Evolutionary conservation across 2,888 invertebrate genomes (phyloP), one percentile per base, ranked within the genome.

Genomic region (Thumatha senex): DNA sequence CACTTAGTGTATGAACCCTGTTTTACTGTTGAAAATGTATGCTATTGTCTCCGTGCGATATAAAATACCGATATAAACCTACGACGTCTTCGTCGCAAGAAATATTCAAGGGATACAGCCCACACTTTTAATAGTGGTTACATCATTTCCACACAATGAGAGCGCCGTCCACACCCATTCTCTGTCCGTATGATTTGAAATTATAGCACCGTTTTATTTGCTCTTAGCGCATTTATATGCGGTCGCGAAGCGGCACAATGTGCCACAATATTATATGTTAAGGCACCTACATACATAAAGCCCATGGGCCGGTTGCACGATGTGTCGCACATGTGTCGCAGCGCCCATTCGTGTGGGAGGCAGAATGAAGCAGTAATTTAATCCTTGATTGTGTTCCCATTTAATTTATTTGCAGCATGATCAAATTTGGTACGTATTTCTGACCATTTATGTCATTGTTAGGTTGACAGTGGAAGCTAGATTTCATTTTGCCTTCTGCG

Each of bases 91-190:
- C 86, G 88, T 86, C 81, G 89, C 87, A 90, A 90, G 90, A 90
- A 90, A 90, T 90, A 89, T 90, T 89, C 89, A 90, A 86, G 89
- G 89, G 88, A 89, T 87, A 89, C 90, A 74, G 78, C 91, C 91
- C 89, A 91, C 91, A 91, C 91, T 91, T 90, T 90, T 91, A 90
- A 91, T 91, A 89, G 91, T 82, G 87, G 89, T 90, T 90, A 89
- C 91, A 91, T 90, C 89, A 91, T 91, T 91, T 91, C 91, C 91
- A 91, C 91, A 91, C 91, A 91, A 91, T 91, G 90, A 90, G 89
- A 88, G 82, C 86, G 86, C 85, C 87, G 88, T 91, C 91, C 91
- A 91, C 91, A 90, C 91, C 91, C 91, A 91, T 90, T 91, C 91
- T 91, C 89, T 90, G 91, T 91, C 90, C 89, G 86, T 89, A 91